These are phyloP conservation scores for Tethya wilhelma DNA, from an alignment of 37 sponge, comb jelly and placozoan species.

Conservation along the genomic window DNA sequence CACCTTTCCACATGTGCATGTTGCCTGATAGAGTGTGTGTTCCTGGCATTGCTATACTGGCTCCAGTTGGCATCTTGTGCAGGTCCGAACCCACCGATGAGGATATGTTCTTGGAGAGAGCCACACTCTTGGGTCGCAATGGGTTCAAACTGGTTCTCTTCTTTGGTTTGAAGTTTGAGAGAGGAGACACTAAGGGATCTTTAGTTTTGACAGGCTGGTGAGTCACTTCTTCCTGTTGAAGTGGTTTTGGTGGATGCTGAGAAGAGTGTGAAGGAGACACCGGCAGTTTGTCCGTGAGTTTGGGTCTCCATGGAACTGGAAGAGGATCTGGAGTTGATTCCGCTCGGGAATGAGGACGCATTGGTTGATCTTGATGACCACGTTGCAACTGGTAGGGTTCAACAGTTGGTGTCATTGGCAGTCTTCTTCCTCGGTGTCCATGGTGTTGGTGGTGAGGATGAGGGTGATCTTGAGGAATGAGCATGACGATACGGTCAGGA, in stretches of 20 bases:
- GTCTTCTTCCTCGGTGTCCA: constrained; percentile 3
- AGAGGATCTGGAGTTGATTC: constrained; percentile 79
- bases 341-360: constrained; percentile 43
- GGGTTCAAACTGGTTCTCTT: constrained; percentile 9
- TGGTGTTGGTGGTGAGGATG: neutral
- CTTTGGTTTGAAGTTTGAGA: neutral
- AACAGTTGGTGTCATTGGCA: constrained; percentile 44
- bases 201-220: neutral
- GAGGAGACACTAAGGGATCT: constrained; percentile 28
- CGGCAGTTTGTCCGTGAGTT: neutral
- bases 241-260: neutral
- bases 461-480: neutral
- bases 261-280: neutral
- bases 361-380: neutral
- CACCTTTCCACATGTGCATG: neutral
- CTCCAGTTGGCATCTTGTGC: neutral
- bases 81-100: constrained; percentile 23
- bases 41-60: neutral
- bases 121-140: constrained; percentile 5
- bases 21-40: neutral
- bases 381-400: constrained; percentile 12
- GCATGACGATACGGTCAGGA: neutral
- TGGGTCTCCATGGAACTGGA: constrained; percentile 63
- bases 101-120: neutral
- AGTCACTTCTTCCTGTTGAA: neutral